Percentiles rank a stretch among this genome's conserved stretches.
phyloP scores from a whole-genome alignment of 2,888 invertebrate genomes.

The Acanthococcus lagerstroemiae region DNA sequence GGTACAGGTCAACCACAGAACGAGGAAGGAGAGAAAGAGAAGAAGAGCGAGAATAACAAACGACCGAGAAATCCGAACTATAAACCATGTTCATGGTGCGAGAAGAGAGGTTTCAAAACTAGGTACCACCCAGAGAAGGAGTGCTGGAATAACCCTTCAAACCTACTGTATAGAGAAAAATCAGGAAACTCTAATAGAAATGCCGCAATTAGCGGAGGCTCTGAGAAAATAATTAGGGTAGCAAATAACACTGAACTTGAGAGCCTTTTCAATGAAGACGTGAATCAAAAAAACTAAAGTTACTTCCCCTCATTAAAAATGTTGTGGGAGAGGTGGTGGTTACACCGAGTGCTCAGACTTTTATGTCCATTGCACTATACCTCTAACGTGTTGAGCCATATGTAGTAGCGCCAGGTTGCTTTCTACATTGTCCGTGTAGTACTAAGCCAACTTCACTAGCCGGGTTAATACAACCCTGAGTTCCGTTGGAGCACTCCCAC shows the following conservation, averaged over 20 bases:
- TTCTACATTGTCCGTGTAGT: too few relatives aligned
- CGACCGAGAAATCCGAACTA: not conserved
- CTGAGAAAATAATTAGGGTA: not conserved
- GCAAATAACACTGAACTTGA: not conserved
- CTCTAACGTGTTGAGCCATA: too few relatives aligned
- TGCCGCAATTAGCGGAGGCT: not conserved
- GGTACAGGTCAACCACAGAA: not conserved
- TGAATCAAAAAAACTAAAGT: constrained; percentile 1
- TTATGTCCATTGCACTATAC: too few relatives aligned
- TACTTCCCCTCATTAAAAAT: constrained; percentile 4
- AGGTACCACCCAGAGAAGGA: not conserved
- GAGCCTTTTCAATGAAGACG: not conserved
- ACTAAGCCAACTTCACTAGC: too few relatives aligned
- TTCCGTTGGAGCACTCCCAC: too few relatives aligned
- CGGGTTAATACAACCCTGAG: too few relatives aligned
- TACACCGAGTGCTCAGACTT: too few relatives aligned
- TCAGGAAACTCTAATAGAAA: not conserved
- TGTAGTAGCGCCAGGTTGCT: too few relatives aligned
- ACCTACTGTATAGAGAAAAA: not conserved
- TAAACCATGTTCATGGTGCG: not conserved
- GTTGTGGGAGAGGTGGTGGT: too few relatives aligned
- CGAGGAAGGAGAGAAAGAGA: not conserved
- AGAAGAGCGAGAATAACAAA: not conserved
- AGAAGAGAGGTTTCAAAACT: not conserved
- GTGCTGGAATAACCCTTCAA: not conserved